phyloP scores from a whole-genome alignment of 2,113 vertebrate species.

The Sigmodon hispidus region DNA sequence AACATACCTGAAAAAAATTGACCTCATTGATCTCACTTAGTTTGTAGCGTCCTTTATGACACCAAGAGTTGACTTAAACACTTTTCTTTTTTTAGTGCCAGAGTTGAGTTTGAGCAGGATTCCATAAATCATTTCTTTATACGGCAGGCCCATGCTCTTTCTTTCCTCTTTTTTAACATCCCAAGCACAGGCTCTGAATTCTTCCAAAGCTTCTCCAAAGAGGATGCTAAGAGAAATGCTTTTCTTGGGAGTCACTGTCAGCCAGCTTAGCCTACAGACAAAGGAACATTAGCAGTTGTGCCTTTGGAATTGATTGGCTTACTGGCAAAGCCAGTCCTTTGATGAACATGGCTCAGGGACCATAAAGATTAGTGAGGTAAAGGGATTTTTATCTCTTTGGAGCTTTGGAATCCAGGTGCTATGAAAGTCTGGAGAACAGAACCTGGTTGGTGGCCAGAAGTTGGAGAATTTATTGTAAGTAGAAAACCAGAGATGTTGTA shows the following conservation, averaged over 20 bases:
- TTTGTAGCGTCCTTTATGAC: too few relatives aligned
- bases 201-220: not conserved
- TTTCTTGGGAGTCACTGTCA: not conserved
- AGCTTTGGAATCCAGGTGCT: not conserved
- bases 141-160: not conserved
- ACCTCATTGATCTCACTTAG: not conserved
- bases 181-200: not conserved
- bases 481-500: not conserved
- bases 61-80: not conserved
- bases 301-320: not conserved
- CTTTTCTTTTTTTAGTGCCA: not conserved
- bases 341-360: not conserved
- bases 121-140: too few relatives aligned
- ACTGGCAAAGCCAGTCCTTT: not conserved
- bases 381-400: not conserved
- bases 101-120: not conserved
- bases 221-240: not conserved
- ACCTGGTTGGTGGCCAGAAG: not conserved
- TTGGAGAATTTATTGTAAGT: not conserved
- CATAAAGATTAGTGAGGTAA: not conserved
- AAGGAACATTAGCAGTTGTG: not conserved
- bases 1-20: not conserved
- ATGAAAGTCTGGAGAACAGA: not conserved
- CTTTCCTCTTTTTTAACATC: not conserved
- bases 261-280: not conserved